Base-by-base conservation (phyloP, 2,113 vertebrate genomes). In the Leptosomus discolor region DNA sequence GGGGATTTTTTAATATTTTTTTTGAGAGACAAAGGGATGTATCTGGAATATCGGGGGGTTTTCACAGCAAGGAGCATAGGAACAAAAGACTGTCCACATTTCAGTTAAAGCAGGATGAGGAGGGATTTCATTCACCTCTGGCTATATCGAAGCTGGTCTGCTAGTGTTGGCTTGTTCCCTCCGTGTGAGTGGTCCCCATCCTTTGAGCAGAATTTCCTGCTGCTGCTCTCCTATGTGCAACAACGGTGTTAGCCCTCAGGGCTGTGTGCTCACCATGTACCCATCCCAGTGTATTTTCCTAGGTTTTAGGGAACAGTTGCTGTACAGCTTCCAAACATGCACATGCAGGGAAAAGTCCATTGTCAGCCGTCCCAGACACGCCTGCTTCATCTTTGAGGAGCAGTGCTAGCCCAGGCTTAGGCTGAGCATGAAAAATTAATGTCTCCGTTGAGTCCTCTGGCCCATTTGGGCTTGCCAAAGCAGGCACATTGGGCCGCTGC, bases 381-480 rank as follows among this genome's bases (percentile, higher is more conserved):
- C 32, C 32, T 78, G 53, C 71, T 74, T 56, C 26, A 10, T 23
- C 30, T 64, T 23, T 36, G 51, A 70, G 64, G 21, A 65, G 41
- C 54, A 51, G 10, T 2, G 1, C 12, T 46, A 60, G 51, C 34
- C 58, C 23, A n/a, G 27, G 34, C 39, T 76, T 65, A 61, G 45
- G 39, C 51, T 34, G 17, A 46, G 24, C 24, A 30, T 37, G 30
- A 69, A 81, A 76, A 54, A 68, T 27, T 8, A 53, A 54, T 1
- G 0, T 51, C 34, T 70, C 0, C 0, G 12, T 48, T 1, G 2
- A 71, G 34, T 39, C 12, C 7, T 46, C 48, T 39, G 46, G 68
- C 64, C 32, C 32, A 29, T 29, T 21, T 70, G 88, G 46, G 30
- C 32, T 71, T 51, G 41, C 32, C 53, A 82, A 37, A n/a, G 36